These are phyloP conservation scores for Ispidina lecontei DNA, from an alignment of 2,797 vertebrate species.

Conservation along the genomic window DNA sequence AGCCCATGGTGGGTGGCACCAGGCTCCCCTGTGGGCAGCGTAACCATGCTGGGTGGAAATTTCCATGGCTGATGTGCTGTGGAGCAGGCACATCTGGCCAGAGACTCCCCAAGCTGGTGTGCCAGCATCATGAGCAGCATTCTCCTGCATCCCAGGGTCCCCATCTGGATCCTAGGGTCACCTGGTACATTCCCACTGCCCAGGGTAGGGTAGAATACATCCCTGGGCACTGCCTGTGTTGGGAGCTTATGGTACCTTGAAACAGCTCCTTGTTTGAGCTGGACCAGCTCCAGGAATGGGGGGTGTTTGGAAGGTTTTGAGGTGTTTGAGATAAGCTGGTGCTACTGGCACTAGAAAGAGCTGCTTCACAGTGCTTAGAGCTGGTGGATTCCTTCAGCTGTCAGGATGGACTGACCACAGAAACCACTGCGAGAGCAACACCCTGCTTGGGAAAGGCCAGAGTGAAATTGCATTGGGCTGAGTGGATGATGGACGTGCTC, in stretches of 20 bases:
- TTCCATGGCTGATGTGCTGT: not conserved
- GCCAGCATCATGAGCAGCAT: not conserved
- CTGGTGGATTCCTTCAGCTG: not conserved
- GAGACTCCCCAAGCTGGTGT: rapidly evolving
- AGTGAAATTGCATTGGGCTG: not conserved
- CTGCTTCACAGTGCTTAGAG: not conserved
- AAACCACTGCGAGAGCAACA: not conserved
- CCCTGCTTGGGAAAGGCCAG: not conserved
- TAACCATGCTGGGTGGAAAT: rapidly evolving
- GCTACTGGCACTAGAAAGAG: not conserved
- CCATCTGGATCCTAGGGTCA: not conserved
- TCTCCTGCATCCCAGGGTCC: rapidly evolving
- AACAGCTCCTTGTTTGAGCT: not conserved
- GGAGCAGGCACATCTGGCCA: not conserved
- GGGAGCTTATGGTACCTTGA: rapidly evolving
- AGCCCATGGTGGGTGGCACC: too few relatives aligned
- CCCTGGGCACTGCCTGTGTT: rapidly evolving
- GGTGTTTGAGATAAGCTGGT: not conserved
- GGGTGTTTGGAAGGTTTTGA: not conserved
- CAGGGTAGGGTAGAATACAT: rapidly evolving
- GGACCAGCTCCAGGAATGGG: not conserved
- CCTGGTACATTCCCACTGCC: not conserved
- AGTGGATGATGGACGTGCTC: not conserved
- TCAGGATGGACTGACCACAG: not conserved
- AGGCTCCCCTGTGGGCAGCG: too few relatives aligned